Conservation (phyloP, 2,888 invertebrate species). For the Tortrix viridana region DNA sequence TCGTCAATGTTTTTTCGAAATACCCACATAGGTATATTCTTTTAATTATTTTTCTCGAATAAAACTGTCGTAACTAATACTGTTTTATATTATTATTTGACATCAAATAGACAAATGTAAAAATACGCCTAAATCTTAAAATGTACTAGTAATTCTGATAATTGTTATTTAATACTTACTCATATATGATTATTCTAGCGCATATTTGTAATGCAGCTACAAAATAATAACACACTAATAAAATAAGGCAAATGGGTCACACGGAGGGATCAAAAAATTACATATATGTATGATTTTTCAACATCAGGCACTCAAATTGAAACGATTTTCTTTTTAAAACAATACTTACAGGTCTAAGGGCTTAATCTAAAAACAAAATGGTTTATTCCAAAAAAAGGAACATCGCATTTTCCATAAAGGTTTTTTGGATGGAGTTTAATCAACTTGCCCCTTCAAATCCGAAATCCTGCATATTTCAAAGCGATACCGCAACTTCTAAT, state of each 20-base stretch:
- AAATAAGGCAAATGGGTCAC: conserved; percentile 80
- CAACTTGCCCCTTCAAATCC: conserved; percentile 40
- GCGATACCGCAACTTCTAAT: conserved; percentile 26
- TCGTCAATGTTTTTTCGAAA: conserved; percentile 5
- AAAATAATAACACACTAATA: conserved; percentile 69
- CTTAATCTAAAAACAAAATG: conserved; percentile 39
- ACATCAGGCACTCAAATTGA: conserved; percentile 78
- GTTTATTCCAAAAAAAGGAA: conserved; percentile 40
- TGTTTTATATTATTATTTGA: conserved; percentile 54
- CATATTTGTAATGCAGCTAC: conserved; percentile 59
- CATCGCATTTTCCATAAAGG: conserved; percentile 42
- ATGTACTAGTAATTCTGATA: conserved; percentile 57
- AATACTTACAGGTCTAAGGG: conserved; percentile 51
- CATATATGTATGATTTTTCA: conserved; percentile 42
- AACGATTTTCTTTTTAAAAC: conserved; percentile 57
- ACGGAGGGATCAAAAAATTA: conserved; percentile 79
- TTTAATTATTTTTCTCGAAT: conserved; percentile 5
- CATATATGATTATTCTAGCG: conserved; percentile 59
- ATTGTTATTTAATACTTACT: conserved; percentile 46
- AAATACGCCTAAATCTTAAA: conserved; percentile 56
- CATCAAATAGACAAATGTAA: conserved; percentile 61
- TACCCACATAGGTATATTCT: conserved; percentile 5
- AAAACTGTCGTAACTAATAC: conserved; percentile 47
- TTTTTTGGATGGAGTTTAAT: conserved; percentile 61
- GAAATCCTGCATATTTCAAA: conserved; percentile 39